Conservation (phyloP, 2,888 invertebrate species). For the Nematopogon swammerdamellus region DNA sequence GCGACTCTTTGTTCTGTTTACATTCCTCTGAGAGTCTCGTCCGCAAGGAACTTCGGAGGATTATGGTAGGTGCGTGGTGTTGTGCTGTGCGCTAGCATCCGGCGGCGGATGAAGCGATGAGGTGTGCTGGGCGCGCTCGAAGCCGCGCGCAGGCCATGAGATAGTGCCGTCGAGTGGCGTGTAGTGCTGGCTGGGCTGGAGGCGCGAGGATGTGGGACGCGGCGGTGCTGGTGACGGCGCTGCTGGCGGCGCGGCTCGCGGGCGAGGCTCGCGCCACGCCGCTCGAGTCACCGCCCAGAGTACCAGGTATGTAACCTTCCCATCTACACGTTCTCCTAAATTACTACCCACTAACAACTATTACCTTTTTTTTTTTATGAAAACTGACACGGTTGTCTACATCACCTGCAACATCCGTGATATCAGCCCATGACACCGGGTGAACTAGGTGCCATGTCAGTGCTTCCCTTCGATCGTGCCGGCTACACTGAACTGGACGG, state of each 20-base stretch:
- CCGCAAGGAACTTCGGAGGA: neutral
- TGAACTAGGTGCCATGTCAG: too few relatives aligned
- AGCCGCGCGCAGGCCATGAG: conserved; percentile 41
- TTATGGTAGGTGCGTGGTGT: neutral
- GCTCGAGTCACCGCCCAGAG: conserved; percentile 32
- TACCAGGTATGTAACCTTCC: neutral
- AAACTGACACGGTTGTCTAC: too few relatives aligned
- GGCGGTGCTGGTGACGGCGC: conserved; percentile 43
- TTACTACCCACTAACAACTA: too few relatives aligned
- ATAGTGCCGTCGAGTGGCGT: conserved; percentile 56
- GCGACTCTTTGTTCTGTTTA: neutral
- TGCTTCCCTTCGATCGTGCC: too few relatives aligned
- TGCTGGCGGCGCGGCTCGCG: conserved; percentile 34
- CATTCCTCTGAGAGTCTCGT: neutral
- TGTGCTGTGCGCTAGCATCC: neutral
- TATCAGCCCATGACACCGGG: too few relatives aligned
- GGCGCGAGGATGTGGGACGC: conserved; percentile 39
- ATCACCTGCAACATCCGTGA: too few relatives aligned
- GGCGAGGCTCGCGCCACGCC: conserved; percentile 30
- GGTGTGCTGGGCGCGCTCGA: neutral
- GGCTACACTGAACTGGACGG: too few relatives aligned
- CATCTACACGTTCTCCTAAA: too few relatives aligned
- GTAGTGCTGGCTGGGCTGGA: conserved; percentile 9
- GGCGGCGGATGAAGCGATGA: neutral
- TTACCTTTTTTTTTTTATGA: too few relatives aligned